Evolutionary conservation across 2,888 invertebrate species (phyloP), one percentile per base, ranked within the genome.

Genomic region (Orthonychiurus folsomi): DNA sequence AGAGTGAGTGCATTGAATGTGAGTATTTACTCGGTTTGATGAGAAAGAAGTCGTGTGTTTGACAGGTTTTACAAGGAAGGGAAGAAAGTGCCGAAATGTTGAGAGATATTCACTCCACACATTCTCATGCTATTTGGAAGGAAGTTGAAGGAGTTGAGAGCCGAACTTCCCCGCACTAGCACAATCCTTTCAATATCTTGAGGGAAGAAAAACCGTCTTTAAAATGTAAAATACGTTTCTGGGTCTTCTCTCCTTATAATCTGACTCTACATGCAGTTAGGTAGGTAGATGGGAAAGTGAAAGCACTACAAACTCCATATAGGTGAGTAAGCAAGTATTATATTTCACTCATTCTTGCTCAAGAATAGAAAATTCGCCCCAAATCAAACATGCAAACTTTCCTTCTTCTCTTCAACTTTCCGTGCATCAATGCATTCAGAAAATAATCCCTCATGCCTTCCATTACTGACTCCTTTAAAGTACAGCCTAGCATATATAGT

Each of bases 51-150:
- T 37, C 37, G 37, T 37, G 37, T 37, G 15, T 37, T 37, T 37
- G 37, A 37, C 37, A 37, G 37, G 37, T 37, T 37, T 37, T 37
- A 5, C 37, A 37, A 37, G 15, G 37, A 15, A 5, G 15, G 37
- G 37, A 37, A 37, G 37, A 37, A 37, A 37, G 37, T 37, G 9
- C 37, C 37, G 37, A 37, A 15, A 37, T 37, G 37, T 37, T 37
- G 37, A 37, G 37, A 37, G 37, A 37, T 37, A 37, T 37, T 37
- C 37, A 37, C n/a, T n/a, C n/a, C n/a, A n/a, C n/a, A n/a, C 37
- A 37, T 37, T 37, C 37, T n/a, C n/a, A n/a, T n/a, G n/a, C n/a
- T n/a, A n/a, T n/a, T n/a, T n/a, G n/a, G n/a, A n/a, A 37, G 15
- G 37, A 9, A 9, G 37, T 37, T 37, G 37, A 37, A 37, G 37